These are phyloP conservation scores for Eristalis intricaria DNA, from an alignment of 2,888 invertebrate genomes.

Conservation along the genomic window DNA sequence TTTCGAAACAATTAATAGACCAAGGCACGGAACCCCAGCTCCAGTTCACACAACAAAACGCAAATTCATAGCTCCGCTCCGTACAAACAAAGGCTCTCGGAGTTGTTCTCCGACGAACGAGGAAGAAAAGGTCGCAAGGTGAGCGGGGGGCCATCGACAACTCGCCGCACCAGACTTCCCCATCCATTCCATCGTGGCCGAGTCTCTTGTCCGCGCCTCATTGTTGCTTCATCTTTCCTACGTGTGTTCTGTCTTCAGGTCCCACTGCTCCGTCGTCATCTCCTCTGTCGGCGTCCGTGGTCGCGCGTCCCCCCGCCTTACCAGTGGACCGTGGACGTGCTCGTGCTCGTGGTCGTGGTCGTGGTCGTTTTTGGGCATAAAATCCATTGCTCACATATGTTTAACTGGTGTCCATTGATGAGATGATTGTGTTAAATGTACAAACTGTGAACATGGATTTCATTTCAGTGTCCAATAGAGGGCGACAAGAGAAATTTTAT, in stretches of 20 bases:
- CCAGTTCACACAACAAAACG: slow-evolving; percentile 42
- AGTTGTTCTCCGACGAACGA: slow-evolving; percentile 12
- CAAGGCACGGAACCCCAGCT: slow-evolving; percentile 50
- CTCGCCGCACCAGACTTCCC: neutral
- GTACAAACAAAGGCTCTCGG: slow-evolving; percentile 65
- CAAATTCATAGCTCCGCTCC: slow-evolving; percentile 60
- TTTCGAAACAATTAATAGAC: slow-evolving; percentile 72
- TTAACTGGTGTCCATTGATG: slow-evolving; percentile 73
- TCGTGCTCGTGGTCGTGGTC: slow-evolving; percentile 24
- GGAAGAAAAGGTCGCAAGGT: neutral
- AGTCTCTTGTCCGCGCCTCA: slow-evolving; percentile 11
- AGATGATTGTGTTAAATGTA: slow-evolving; percentile 71
- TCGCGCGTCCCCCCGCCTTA: slow-evolving; percentile 10
- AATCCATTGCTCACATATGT: slow-evolving; percentile 73
- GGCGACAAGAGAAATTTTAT: slow-evolving; percentile 72
- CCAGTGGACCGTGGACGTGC: slow-evolving; percentile 1
- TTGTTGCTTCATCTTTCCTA: slow-evolving; percentile 41
- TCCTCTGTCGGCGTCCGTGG: slow-evolving; percentile 18
- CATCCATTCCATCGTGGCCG: neutral
- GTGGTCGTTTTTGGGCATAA: slow-evolving; percentile 70
- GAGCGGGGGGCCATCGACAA: too few relatives aligned
- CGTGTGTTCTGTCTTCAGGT: slow-evolving; percentile 41
- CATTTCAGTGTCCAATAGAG: slow-evolving; percentile 73
- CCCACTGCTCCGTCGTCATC: slow-evolving; percentile 41
- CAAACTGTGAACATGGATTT: slow-evolving; percentile 73